Percentiles rank a stretch among this genome's conserved stretches.
These are phyloP conservation scores for Parasteatoda tepidariorum DNA, from an alignment of 1,140 invertebrate genomes.

Conservation along the genomic window DNA sequence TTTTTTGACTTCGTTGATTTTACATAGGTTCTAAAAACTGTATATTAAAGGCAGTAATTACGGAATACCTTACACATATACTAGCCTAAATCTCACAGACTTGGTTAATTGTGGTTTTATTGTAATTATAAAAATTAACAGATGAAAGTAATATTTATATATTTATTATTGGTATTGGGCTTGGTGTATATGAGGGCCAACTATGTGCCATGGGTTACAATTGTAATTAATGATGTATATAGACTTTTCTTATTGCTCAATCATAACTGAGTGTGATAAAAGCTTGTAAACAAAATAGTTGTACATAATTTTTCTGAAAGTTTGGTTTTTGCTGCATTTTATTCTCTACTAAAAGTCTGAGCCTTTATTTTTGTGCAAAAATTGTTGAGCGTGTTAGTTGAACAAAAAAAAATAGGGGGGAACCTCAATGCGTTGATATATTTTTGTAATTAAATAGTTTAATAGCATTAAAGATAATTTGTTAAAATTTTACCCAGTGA, in stretches of 20 bases:
- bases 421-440: background rate
- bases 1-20: too few species aligned
- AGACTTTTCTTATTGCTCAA: constrained; percentile 43
- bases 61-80: too few species aligned
- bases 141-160: too few species aligned
- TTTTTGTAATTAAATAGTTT: background rate
- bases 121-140: too few species aligned
- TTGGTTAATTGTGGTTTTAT: too few species aligned
- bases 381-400: background rate
- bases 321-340: background rate
- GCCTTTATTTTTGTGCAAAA: constrained; percentile 23
- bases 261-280: constrained; percentile 43
- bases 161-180: too few species aligned
- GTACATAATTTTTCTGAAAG: constrained; percentile 20
- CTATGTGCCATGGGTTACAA: constrained; percentile 27
- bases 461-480: too few species aligned
- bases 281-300: background rate
- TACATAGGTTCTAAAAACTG: too few species aligned
- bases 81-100: too few species aligned
- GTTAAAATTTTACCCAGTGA: too few species aligned
- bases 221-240: constrained; percentile 38
- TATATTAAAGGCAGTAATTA: too few species aligned
- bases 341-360: constrained; percentile 2
- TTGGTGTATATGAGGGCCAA: background rate
- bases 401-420: too few species aligned